A percentile compares a stretch with the other conserved stretches of the same genome.
Evolutionary conservation across 2,113 vertebrate genomes (phyloP).

Genomic region (Elephas maximus): DNA sequence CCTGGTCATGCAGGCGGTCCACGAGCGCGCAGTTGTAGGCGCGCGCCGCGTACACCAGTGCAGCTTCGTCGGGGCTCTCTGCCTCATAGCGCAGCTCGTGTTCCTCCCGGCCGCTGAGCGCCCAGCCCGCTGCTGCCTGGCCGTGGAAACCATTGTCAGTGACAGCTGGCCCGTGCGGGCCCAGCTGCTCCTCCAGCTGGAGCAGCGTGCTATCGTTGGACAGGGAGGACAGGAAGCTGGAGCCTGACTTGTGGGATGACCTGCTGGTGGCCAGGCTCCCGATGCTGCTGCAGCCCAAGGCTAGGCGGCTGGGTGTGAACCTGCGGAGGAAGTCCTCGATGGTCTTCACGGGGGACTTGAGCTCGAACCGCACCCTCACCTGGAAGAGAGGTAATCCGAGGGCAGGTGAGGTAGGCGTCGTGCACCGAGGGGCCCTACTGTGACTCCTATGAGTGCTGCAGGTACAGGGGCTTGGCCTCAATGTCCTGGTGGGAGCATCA

Average conservation of each 20-base stretch:
- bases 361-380: conserved; percentile 94
- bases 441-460: too few species aligned
- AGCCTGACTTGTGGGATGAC: conserved; percentile 89
- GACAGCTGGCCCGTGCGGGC: conserved; percentile 55
- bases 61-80: conserved; percentile 97
- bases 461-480: too few species aligned
- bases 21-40: conserved; percentile 96
- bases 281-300: conserved; percentile 94
- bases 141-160: conserved; percentile 85
- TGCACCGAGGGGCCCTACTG: too few species aligned
- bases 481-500: too few species aligned
- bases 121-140: conserved; percentile 76
- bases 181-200: conserved; percentile 92
- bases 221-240: conserved; percentile 89
- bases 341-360: conserved; percentile 98
- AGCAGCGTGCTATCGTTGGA: conserved; percentile 91
- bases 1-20: conserved; percentile 95
- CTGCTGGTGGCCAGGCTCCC: conserved; percentile 92
- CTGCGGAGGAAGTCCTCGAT: conserved; percentile 97
- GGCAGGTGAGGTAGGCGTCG: neutral
- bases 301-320: conserved; percentile 96
- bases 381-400: conserved; percentile 71
- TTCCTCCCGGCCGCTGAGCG: conserved; percentile 80
- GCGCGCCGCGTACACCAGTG: conserved; percentile 96
- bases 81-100: conserved; percentile 96